phyloP scores from a whole-genome alignment of 2,113 vertebrate genomes.

The Mixornis gularis region DNA sequence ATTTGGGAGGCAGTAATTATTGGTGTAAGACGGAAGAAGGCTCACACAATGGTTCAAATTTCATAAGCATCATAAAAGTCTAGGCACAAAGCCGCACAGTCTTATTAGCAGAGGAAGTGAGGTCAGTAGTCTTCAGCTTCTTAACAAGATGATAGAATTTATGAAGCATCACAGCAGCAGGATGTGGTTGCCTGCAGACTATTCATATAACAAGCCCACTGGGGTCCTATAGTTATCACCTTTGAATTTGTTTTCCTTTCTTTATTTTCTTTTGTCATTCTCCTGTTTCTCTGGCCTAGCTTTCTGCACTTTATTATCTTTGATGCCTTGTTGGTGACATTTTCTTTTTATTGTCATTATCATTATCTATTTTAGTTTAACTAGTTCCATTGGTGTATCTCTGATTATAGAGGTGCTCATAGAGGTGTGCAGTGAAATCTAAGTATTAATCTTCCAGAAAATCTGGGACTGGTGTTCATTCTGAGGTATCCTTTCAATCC shows the following conservation, averaged over 20 bases:
- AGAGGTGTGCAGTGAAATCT: slow-evolving; percentile 64
- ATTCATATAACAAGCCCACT: slow-evolving; percentile 88
- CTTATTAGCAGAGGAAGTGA: slow-evolving; percentile 79
- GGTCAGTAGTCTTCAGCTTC: slow-evolving; percentile 82
- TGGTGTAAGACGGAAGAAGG: not conserved
- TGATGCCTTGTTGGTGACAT: slow-evolving; percentile 52
- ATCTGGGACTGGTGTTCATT: slow-evolving; percentile 69
- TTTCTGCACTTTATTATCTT: slow-evolving; percentile 63
- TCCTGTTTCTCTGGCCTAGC: slow-evolving; percentile 63
- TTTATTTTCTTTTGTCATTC: slow-evolving; percentile 77
- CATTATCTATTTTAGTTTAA: slow-evolving; percentile 42
- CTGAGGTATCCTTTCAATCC: not conserved
- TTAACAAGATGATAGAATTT: slow-evolving; percentile 89
- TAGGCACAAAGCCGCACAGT: slow-evolving; percentile 49
- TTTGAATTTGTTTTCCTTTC: slow-evolving; percentile 74
- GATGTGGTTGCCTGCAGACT: slow-evolving; percentile 80
- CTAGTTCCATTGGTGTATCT: slow-evolving; percentile 38
- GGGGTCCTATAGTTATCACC: slow-evolving; percentile 77
- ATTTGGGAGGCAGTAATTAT: not conserved
- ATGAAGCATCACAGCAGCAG: slow-evolving; percentile 78
- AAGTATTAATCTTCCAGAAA: slow-evolving; percentile 64
- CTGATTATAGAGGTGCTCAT: slow-evolving; percentile 48
- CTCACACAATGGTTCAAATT: not conserved
- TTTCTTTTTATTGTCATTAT: not conserved
- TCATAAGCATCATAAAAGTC: slow-evolving; percentile 3